phyloP scores from a whole-genome alignment of 1,140 invertebrate species.

The Drosophila subobscura region DNA sequence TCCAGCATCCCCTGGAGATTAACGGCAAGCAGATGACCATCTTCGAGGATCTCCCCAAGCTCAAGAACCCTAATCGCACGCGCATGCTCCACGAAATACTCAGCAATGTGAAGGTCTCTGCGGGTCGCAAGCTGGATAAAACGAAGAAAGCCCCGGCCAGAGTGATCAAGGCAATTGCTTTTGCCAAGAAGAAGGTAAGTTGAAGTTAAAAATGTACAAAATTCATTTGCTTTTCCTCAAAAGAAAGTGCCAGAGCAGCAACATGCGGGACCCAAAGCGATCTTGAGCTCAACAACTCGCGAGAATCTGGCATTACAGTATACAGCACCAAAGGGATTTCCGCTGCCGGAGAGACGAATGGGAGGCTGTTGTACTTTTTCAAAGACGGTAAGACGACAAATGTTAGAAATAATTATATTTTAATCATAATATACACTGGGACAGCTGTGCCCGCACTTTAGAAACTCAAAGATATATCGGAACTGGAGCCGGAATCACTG shows the following conservation, averaged over 20 bases:
- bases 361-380: no score
- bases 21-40: constrained; percentile 68
- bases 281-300: constrained; percentile 41
- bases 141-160: constrained; percentile 1
- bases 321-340: constrained; percentile 54
- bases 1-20: constrained; percentile 47
- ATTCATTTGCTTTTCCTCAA: not conserved
- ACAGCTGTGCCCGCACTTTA: no score
- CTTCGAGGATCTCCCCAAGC: constrained; percentile 43
- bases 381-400: no score
- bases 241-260: constrained; percentile 12
- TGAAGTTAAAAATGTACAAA: not conserved
- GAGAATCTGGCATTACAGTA: constrained; percentile 64
- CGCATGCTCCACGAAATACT: constrained; percentile 52
- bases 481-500: no score
- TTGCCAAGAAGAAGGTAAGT: constrained; percentile 31
- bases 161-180: not conserved
- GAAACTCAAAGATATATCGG: no score
- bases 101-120: constrained; percentile 42
- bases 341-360: no score
- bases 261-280: constrained; percentile 8
- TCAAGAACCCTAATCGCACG: constrained; percentile 14
- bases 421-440: no score
- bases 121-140: constrained; percentile 31
- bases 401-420: no score